phyloP scores from a whole-genome alignment of 2,797 vertebrate species.

The Basileuterus tristriatus region DNA sequence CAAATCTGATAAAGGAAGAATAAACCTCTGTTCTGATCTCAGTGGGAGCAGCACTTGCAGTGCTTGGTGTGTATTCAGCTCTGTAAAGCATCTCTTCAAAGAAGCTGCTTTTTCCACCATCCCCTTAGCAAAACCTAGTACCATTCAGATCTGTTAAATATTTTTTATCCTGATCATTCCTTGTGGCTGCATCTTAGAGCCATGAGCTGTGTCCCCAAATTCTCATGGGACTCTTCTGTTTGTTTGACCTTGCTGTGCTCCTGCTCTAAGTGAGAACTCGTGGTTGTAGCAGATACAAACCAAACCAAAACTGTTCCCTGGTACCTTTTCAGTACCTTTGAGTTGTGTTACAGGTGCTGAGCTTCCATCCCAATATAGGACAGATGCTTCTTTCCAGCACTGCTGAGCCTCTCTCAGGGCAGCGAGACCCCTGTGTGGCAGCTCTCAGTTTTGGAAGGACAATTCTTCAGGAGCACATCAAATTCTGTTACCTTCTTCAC shows the following conservation, averaged over 20 bases:
- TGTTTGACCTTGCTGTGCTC: not conserved
- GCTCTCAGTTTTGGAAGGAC: not conserved
- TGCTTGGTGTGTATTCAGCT: not conserved
- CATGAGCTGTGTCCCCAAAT: not conserved
- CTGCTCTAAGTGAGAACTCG: not conserved
- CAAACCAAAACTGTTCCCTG: not conserved
- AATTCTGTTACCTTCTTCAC: not conserved
- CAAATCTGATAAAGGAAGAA: not conserved
- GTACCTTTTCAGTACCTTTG: not conserved
- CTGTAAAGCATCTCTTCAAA: not conserved
- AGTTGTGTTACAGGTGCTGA: fast-evolving
- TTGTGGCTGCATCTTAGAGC: not conserved
- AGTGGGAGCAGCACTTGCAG: not conserved
- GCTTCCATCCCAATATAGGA: fast-evolving
- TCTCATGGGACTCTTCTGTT: fast-evolving
- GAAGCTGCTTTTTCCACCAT: not conserved
- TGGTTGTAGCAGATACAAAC: not conserved
- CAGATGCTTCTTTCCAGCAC: fast-evolving
- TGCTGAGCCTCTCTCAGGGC: not conserved
- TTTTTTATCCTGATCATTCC: not conserved
- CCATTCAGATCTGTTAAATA: not conserved
- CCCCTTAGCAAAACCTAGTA: not conserved
- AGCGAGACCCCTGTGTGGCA: fast-evolving
- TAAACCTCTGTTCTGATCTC: not conserved
- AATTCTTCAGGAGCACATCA: not conserved